phyloP scores from a whole-genome alignment of 2,888 invertebrate genomes.

The Lucinisca nassula region DNA sequence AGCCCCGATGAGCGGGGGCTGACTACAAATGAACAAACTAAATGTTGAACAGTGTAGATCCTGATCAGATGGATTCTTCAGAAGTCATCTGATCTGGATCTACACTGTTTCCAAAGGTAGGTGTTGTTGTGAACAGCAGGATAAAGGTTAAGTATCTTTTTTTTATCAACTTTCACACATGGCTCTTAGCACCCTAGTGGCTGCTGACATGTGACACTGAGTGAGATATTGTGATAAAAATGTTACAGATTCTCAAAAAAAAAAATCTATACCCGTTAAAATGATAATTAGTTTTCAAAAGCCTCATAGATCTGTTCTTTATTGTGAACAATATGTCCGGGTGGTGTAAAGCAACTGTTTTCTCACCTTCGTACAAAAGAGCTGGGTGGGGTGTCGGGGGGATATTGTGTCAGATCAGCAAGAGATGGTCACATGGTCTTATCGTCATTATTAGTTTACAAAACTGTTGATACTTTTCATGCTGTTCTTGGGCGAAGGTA shows the following conservation, averaged over 20 bases:
- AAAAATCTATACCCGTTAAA: background rate
- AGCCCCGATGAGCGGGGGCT: too few species aligned
- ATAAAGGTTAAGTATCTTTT: too few species aligned
- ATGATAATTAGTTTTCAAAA: background rate
- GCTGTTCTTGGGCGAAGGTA: background rate
- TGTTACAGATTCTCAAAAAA: background rate
- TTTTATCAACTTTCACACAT: too few species aligned
- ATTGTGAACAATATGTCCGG: background rate
- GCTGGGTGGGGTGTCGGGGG: background rate
- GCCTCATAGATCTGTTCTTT: background rate
- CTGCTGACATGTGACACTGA: background rate
- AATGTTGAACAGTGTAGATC: too few species aligned
- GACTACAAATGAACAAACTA: too few species aligned
- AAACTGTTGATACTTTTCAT: background rate
- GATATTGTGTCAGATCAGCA: background rate
- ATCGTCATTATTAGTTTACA: background rate
- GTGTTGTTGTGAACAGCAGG: too few species aligned
- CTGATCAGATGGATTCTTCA: too few species aligned
- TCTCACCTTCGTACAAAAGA: constrained; percentile 1
- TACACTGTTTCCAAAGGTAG: too few species aligned
- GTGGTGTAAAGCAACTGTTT: background rate
- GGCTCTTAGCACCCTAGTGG: too few species aligned
- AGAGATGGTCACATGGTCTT: background rate
- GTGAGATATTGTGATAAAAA: background rate
- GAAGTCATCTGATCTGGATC: too few species aligned